Base-by-base conservation (phyloP, 2,888 invertebrate species). In the Lamellibrachia columna region DNA sequence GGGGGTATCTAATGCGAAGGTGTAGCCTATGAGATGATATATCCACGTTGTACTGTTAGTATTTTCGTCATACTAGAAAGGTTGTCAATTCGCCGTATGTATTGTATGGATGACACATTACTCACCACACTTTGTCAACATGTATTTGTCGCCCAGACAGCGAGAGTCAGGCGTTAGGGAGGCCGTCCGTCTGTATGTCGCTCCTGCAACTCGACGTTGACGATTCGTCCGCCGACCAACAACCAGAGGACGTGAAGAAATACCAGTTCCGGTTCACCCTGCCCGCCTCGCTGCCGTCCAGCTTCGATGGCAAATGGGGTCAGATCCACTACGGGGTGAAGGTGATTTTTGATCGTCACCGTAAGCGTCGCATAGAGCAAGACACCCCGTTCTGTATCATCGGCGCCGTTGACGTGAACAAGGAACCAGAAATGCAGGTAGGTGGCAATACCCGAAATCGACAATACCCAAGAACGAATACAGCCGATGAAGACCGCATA, bases 201-300 rank as follows among this genome's bases (percentile, higher is more conserved):
- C 40, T 40, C 40, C 40, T 40, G 1, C 40, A 40, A 40, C 40
- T 40, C 53, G 52, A 15, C 53, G n/a, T n/a, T 22, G 53, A 3
- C 52, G 91, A n/a, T n/a, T 91, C 91, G 6, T 28, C 22, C 52
- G 40, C 52, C 53, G 91, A 22, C 52, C 52, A 15, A 91, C 53
- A 53, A 28, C 6, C 53, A 53, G 53, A 53, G 15, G 91, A 53
- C 53, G 22, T 15, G 91, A 91, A 91, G n/a, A 15, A 91, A n/a
- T 93, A 92, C 92, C 93, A 90, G 11, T 93, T 93, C 60, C 75
- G 93, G 53, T 93, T 53, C 55, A 92, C 90, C 7, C 93, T 93
- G 9, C 92, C 93, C n/a, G 28, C 52, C 15, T 75, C 53, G 15
- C 93, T 93, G 90, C 93, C 93, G 15, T 90, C 93, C 1, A 58